Evolutionary conservation across 2,888 invertebrate species (phyloP).

Genomic region (Tethea ocularis): DNA sequence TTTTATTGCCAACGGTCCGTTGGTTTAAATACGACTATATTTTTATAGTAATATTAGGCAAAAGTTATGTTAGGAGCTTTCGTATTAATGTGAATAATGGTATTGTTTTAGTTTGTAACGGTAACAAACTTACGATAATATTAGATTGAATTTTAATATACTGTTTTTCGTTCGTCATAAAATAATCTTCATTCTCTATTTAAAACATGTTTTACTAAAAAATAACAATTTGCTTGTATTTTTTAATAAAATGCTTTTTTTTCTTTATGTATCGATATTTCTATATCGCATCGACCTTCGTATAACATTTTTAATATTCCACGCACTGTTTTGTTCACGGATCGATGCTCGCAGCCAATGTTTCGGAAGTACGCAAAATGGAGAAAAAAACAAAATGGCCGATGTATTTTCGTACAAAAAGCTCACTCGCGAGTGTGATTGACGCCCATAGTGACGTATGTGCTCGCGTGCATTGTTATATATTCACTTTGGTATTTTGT

Average conservation of each 20-base stretch:
- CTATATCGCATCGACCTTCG: constrained; percentile 23
- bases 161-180: no score
- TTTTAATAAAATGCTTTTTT: no score
- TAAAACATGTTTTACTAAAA: no score
- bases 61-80: constrained; percentile 18
- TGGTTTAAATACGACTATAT: constrained; percentile 39
- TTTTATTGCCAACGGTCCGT: constrained; percentile 41
- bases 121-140: background rate
- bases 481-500: constrained; percentile 11
- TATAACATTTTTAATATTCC: constrained; percentile 65
- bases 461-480: background rate
- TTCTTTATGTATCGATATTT: constrained; percentile 29
- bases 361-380: constrained; percentile 52
- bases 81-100: background rate
- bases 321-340: constrained; percentile 56
- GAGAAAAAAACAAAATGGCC: constrained; percentile 45
- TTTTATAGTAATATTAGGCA: constrained; percentile 47
- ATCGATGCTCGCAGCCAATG: constrained; percentile 49
- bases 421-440: constrained; percentile 45
- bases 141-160: background rate
- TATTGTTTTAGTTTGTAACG: constrained; percentile 2
- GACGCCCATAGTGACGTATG: constrained; percentile 30
- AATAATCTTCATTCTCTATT: background rate
- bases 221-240: no score
- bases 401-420: constrained; percentile 52